phyloP scores from a whole-genome alignment of 2,888 invertebrate species.

The Chrysopilus asiliformis region DNA sequence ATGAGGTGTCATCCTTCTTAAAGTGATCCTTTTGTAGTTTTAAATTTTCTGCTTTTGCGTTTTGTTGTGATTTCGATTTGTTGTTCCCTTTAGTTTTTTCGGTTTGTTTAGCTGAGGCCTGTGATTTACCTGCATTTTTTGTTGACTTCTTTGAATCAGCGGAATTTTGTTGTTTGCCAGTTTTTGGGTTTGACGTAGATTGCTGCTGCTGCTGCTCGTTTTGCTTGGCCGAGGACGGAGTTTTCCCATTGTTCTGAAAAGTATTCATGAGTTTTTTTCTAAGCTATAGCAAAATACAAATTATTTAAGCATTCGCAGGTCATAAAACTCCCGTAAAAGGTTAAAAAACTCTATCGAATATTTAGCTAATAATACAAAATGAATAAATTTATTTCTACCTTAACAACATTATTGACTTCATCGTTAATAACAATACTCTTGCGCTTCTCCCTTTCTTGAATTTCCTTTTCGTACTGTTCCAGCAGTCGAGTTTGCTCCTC shows the following conservation, averaged over 20 bases:
- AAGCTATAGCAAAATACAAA: too few species aligned
- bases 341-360: too few species aligned
- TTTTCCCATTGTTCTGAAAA: too few species aligned
- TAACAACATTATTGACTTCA: slow-evolving; percentile 1
- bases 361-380: too few species aligned
- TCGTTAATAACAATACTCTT: slow-evolving; percentile 11
- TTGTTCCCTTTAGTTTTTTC: slow-evolving; percentile 1
- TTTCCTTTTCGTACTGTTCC: slow-evolving; percentile 55
- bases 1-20: slow-evolving; percentile 19
- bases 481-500: slow-evolving; percentile 54
- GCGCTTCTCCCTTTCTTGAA: slow-evolving; percentile 20
- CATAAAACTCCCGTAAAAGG: too few species aligned
- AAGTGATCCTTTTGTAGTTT: slow-evolving; percentile 19
- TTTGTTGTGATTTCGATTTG: not conserved
- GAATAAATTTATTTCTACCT: too few species aligned
- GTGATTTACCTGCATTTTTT: not conserved
- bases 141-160: slow-evolving; percentile 1
- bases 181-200: too few species aligned
- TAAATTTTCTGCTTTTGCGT: slow-evolving; percentile 9
- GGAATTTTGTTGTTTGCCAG: slow-evolving; percentile 1
- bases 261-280: too few species aligned
- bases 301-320: too few species aligned
- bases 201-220: slow-evolving; percentile 8
- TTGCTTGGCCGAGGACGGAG: slow-evolving; percentile 4
- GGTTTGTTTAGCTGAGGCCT: not conserved